Evolutionary conservation across 2,888 invertebrate species (phyloP).

Genomic region (Callinectes sapidus): DNA sequence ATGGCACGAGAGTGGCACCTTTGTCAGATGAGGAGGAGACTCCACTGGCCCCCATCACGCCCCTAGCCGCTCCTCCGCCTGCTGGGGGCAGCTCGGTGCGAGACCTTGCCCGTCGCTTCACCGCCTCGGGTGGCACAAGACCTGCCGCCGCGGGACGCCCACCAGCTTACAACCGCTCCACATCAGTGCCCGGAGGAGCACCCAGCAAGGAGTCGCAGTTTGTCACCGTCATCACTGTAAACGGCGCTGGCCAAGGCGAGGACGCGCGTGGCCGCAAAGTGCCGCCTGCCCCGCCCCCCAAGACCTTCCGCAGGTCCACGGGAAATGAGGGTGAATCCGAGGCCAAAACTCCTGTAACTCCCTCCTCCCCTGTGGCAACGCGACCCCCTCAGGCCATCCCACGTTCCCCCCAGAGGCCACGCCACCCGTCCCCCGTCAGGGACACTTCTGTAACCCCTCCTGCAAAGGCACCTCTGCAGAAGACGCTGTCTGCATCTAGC

Average conservation of each 20-base stretch:
- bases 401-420: slow-evolving; percentile 67
- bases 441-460: slow-evolving; percentile 43
- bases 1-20: slow-evolving; percentile 49
- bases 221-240: slow-evolving; percentile 73
- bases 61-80: slow-evolving; percentile 62
- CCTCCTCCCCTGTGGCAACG: slow-evolving; percentile 47
- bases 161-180: slow-evolving; percentile 58
- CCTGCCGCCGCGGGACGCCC: slow-evolving; percentile 43
- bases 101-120: slow-evolving; percentile 71
- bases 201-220: slow-evolving; percentile 70
- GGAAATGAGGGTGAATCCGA: slow-evolving; percentile 57
- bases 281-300: slow-evolving; percentile 77
- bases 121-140: slow-evolving; percentile 57
- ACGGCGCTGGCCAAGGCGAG: slow-evolving; percentile 66
- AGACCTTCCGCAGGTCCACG: slow-evolving; percentile 74
- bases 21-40: slow-evolving; percentile 63
- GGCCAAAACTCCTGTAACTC: slow-evolving; percentile 35
- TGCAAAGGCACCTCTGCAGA: slow-evolving; percentile 56
- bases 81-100: slow-evolving; percentile 68
- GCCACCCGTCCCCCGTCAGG: slow-evolving; percentile 58
- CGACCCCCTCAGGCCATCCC: slow-evolving; percentile 58
- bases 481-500: slow-evolving; percentile 61
- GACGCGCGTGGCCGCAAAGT: slow-evolving; percentile 73
- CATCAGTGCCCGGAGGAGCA: slow-evolving; percentile 61
- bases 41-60: slow-evolving; percentile 65